Percentiles rank a stretch among this genome's conserved stretches.
Conservation (phyloP, 2,113 vertebrate species). For the Salminus brasiliensis region DNA sequence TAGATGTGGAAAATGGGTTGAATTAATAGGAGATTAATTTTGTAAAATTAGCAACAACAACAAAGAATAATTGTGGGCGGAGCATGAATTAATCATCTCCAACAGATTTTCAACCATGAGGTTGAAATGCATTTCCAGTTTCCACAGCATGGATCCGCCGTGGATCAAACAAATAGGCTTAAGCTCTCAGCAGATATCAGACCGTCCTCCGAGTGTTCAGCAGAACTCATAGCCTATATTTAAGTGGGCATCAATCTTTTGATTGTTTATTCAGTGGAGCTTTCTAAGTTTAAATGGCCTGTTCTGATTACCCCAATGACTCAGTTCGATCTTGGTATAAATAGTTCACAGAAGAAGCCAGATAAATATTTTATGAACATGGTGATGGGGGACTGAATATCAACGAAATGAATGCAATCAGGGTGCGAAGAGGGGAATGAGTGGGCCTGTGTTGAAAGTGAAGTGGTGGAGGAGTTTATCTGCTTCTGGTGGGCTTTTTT, state of each 20-base stretch:
- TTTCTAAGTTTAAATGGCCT: slow-evolving; percentile 29
- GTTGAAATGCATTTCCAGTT: background rate
- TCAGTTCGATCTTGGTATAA: slow-evolving; percentile 31
- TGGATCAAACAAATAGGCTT: background rate
- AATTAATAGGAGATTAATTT: too few relatives aligned
- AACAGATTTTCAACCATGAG: background rate
- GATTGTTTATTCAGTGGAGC: slow-evolving; percentile 24
- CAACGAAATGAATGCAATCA: slow-evolving; percentile 33
- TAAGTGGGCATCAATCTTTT: background rate
- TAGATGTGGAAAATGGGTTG: too few relatives aligned
- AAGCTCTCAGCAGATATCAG: background rate
- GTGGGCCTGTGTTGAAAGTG: background rate
- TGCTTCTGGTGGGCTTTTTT: background rate
- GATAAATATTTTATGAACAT: slow-evolving; percentile 50
- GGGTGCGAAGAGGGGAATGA: slow-evolving; percentile 7
- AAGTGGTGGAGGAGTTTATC: background rate
- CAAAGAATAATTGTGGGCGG: background rate
- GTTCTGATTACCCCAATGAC: slow-evolving; percentile 41
- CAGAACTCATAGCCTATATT: background rate
- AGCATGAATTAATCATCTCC: background rate
- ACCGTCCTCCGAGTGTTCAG: background rate
- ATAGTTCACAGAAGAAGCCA: slow-evolving; percentile 33
- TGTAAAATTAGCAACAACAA: too few relatives aligned
- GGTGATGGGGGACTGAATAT: slow-evolving; percentile 31
- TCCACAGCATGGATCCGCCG: background rate